Evolutionary conservation across 2,797 vertebrate species (phyloP).

Genomic region (Naso thynnoides): DNA sequence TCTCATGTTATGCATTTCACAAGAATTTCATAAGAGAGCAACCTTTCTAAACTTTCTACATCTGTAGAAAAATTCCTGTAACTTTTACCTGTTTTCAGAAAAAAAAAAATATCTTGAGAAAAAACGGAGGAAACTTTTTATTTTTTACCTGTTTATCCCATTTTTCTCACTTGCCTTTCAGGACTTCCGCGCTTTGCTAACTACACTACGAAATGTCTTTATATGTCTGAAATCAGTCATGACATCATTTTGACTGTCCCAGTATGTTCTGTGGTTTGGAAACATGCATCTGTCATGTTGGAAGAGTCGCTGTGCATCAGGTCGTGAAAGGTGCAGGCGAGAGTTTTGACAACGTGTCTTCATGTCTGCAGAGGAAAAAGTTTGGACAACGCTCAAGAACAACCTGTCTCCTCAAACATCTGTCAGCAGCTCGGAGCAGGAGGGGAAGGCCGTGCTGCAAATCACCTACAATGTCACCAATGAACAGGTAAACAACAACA

Average conservation of each 20-base stretch:
- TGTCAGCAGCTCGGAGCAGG: constrained; percentile 79
- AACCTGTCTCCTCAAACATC: constrained; percentile 89
- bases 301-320: not conserved
- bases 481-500: constrained; percentile 74
- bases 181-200: not conserved
- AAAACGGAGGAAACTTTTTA: too few relatives aligned
- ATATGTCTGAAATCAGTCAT: not conserved
- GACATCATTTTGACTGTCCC: not conserved
- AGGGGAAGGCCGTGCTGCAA: constrained; percentile 85
- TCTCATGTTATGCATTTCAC: too few relatives aligned
- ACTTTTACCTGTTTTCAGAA: too few relatives aligned
- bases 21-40: too few relatives aligned
- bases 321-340: not conserved
- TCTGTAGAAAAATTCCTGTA: too few relatives aligned
- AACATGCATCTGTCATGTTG: not conserved
- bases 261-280: not conserved
- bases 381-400: constrained; percentile 93
- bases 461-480: constrained; percentile 91
- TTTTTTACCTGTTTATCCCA: too few relatives aligned
- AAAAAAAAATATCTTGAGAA: too few relatives aligned
- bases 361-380: constrained; percentile 88
- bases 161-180: too few relatives aligned
- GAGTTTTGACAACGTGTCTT: not conserved
- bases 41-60: too few relatives aligned
- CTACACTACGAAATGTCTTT: not conserved